phyloP scores from a whole-genome alignment of 2,113 vertebrate species.

The Bubo bubo region DNA sequence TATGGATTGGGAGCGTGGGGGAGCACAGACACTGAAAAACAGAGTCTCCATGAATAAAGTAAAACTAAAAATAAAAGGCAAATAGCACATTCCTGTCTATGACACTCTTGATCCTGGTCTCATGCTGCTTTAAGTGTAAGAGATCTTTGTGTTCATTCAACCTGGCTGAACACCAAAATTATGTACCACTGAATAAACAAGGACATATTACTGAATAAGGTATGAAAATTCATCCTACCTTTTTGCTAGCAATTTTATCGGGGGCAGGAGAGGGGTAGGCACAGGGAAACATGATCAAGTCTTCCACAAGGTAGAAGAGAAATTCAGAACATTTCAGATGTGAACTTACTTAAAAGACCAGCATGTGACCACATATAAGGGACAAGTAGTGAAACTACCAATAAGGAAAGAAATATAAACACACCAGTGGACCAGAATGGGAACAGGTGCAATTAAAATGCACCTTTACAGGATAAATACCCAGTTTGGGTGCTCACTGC shows the following conservation, averaged over 20 bases:
- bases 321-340: background rate
- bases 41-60: background rate
- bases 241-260: background rate
- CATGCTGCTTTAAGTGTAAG: background rate
- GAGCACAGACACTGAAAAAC: background rate
- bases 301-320: background rate
- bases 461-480: background rate
- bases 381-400: background rate
- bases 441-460: background rate
- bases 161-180: background rate
- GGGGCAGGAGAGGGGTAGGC: background rate
- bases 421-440: background rate
- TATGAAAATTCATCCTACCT: background rate
- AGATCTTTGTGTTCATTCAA: background rate
- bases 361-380: background rate
- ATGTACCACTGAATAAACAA: background rate
- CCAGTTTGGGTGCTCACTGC: background rate
- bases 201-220: background rate
- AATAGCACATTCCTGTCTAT: background rate
- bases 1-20: fast-evolving
- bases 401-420: background rate
- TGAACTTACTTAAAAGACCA: background rate
- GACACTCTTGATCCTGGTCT: background rate
- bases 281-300: background rate
- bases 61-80: background rate